These are phyloP conservation scores for Syrphus vitripennis DNA, from an alignment of 2,888 invertebrate genomes.

Conservation along the genomic window DNA sequence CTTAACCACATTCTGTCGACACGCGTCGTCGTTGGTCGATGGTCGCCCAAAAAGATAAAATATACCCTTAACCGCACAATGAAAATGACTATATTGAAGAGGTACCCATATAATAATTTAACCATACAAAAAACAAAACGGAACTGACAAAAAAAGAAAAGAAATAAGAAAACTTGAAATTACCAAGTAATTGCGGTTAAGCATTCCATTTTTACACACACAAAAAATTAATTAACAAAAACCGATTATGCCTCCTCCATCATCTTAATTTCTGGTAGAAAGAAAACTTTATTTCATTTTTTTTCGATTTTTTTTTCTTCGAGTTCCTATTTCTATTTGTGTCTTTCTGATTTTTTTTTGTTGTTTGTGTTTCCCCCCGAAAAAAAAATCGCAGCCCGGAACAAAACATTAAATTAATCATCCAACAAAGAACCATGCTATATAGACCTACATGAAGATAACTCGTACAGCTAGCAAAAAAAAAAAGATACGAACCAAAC, in stretches of 20 bases:
- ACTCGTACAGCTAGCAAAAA: background rate
- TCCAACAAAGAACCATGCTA: conserved; percentile 52
- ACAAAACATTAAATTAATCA: conserved; percentile 70
- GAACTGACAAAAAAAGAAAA: background rate
- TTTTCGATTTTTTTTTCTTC: background rate
- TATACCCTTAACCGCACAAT: background rate
- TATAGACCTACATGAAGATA: conserved; percentile 23
- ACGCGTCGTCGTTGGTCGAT: conserved; percentile 25
- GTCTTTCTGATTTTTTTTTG: background rate
- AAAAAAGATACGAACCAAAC: background rate
- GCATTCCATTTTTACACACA: conserved; percentile 61
- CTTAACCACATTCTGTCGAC: conserved; percentile 35
- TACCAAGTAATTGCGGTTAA: conserved; percentile 70
- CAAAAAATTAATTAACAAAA: conserved; percentile 68
- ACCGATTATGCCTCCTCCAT: conserved; percentile 63
- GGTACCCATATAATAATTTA: background rate
- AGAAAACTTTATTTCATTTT: conserved; percentile 21
- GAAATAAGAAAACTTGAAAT: conserved; percentile 47
- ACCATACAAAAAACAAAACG: background rate
- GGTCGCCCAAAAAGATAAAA: conserved; percentile 22
- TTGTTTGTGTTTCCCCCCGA: background rate
- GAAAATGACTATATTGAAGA: background rate
- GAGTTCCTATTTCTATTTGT: background rate
- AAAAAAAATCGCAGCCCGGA: conserved; percentile 55
- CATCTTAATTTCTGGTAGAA: conserved; percentile 11